A percentile compares a stretch with the other conserved stretches of the same genome.
phyloP scores from a whole-genome alignment of 2,888 invertebrate genomes.

The Mystacides longicornis region DNA sequence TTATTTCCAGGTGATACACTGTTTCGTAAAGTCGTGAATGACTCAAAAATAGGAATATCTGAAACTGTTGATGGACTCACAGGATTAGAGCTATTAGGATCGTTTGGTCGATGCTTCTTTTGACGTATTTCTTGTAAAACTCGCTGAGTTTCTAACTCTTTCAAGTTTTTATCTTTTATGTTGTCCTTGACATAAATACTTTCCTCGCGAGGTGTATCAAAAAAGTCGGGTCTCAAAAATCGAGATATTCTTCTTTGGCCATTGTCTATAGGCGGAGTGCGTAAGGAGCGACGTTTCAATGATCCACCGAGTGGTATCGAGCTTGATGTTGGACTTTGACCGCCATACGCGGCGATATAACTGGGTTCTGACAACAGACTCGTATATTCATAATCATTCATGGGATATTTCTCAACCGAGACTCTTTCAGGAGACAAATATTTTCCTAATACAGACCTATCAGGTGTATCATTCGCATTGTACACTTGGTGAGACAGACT shows the following conservation, averaged over 20 bases:
- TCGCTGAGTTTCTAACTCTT: conserved; percentile 62
- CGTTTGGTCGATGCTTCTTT: conserved; percentile 43
- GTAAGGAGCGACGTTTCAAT: conserved; percentile 36
- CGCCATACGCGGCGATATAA: conserved; percentile 41
- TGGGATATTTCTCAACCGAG: conserved; percentile 35
- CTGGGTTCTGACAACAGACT: conserved; percentile 37
- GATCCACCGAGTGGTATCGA: conserved; percentile 24
- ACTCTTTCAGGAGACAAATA: conserved; percentile 44
- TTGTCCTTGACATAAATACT: conserved; percentile 51
- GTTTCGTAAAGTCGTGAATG: conserved; percentile 28
- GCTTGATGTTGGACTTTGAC: conserved; percentile 26
- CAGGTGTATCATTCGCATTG: conserved; percentile 36
- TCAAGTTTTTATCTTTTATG: conserved; percentile 54
- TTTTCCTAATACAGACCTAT: conserved; percentile 51
- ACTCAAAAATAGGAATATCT: conserved; percentile 32
- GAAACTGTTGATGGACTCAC: conserved; percentile 33
- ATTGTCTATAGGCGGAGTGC: conserved; percentile 32
- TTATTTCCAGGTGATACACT: conserved; percentile 37
- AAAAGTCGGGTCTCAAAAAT: conserved; percentile 72
- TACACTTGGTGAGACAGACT: conserved; percentile 11
- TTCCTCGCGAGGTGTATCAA: conserved; percentile 61
- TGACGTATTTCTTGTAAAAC: conserved; percentile 61
- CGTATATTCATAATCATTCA: conserved; percentile 28
- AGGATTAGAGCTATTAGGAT: conserved; percentile 32
- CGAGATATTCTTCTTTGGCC: conserved; percentile 60